phyloP scores from a whole-genome alignment of 2,888 invertebrate genomes.

The Ecdyonurus torrentis region DNA sequence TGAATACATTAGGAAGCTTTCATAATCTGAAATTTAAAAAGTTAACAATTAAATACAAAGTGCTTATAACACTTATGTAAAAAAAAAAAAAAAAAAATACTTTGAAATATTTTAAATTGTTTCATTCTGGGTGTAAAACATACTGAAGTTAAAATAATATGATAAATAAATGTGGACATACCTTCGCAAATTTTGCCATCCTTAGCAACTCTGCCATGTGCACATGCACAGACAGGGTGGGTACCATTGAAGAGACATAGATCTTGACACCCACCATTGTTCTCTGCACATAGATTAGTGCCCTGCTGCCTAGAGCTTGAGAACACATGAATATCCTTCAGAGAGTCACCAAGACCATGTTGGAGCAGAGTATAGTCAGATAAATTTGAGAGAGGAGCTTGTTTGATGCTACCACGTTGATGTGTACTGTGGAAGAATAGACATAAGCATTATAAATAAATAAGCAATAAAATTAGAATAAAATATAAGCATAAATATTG shows the following conservation, averaged over 20 bases:
- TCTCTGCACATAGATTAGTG: slow-evolving; percentile 41
- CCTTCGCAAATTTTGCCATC: slow-evolving; percentile 51
- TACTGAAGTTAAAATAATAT: not conserved
- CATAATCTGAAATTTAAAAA: slow-evolving; percentile 39
- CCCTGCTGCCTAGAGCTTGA: slow-evolving; percentile 36
- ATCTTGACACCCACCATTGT: slow-evolving; percentile 59
- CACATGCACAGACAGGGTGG: slow-evolving; percentile 56
- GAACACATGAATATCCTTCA: slow-evolving; percentile 47
- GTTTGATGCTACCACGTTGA: slow-evolving; percentile 43
- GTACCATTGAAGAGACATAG: slow-evolving; percentile 59
- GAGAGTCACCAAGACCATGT: slow-evolving; percentile 41
- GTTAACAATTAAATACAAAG: slow-evolving; percentile 8
- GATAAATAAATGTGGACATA: slow-evolving; percentile 19
- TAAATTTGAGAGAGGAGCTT: slow-evolving; percentile 42
- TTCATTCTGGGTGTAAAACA: not conserved
- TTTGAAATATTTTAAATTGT: not conserved
- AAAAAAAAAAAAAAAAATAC: too few relatives aligned
- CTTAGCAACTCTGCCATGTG: slow-evolving; percentile 54
- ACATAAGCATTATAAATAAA: not conserved
- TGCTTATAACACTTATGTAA: too few relatives aligned
- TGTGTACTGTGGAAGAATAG: slow-evolving; percentile 27
- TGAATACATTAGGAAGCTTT: slow-evolving; percentile 70
- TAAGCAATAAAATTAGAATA: not conserved
- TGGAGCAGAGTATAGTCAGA: slow-evolving; percentile 36
- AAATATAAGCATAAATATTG: not conserved